Base-by-base conservation (phyloP, 2,113 vertebrate genomes). In the Pipra filicauda region DNA sequence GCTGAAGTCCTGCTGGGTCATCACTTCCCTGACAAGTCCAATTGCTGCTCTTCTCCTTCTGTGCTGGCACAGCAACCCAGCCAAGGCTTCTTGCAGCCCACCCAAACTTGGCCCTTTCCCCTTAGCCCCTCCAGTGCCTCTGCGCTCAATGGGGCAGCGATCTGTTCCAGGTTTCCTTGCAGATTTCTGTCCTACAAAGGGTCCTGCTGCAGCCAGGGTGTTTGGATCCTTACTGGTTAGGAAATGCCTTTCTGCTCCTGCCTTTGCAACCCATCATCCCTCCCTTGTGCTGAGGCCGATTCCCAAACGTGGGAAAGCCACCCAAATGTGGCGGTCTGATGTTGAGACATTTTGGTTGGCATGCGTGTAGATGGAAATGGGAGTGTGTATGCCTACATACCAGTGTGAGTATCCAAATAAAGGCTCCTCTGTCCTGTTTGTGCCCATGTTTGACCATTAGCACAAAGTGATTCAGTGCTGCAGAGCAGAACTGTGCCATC, bases 371-470 rank as follows among this genome's bases (percentile, higher is more conserved):
- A 31, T 80, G 69, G 91, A 81, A 93, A 66, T 0, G 28, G 73
- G 84, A 80, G 80, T 0, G 17, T 9, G 4, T 23, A 3, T 26
- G 41, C 49, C 82, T 80, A 73, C 52, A 49, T 72, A 51, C 43
- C 85, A 75, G 43, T 30, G 22, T 2, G 17, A 52, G 37, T 62
- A 35, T 35, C 89, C 95, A 92, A 52, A 91, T 58, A 87, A 92
- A 92, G 85, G 35, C 79, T 96, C 59, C 1, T 3, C 54, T 88
- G 12, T 69, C 72, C 61, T 54, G 0, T 37, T 80, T 80, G 83
- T 94, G 95, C 84, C 81, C 48, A 13, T 87, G 81, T 92, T 92
- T 97, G 95, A 94, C 89, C 88, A 74, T 35, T n/a, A 61, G 92
- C 82, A 80, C 3, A 3, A 67, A 94, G 79, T 33, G 76, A 69